phyloP scores from a whole-genome alignment of 1,140 invertebrate genomes.

The Trachymyrmex septentrionalis region DNA sequence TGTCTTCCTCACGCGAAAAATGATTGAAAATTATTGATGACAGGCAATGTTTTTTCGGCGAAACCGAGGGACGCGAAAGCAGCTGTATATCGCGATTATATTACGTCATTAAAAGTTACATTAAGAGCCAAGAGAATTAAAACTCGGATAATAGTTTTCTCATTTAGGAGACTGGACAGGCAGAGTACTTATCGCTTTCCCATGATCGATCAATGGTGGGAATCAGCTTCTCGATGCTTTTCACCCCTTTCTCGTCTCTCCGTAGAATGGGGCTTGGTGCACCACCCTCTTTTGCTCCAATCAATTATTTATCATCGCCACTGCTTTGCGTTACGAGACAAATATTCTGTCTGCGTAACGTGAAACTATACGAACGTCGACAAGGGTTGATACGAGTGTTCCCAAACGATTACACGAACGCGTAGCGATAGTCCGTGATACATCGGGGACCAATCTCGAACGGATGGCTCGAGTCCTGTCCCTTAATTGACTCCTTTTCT shows the following conservation, averaged over 20 bases:
- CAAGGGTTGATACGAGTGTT: conserved; percentile 5
- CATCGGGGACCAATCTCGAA: conserved; percentile 64
- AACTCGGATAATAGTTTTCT: not conserved
- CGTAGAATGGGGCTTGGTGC: conserved; percentile 21
- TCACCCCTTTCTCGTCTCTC: conserved; percentile 36
- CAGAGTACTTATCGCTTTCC: conserved; percentile 13
- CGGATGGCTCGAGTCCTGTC: conserved; percentile 34
- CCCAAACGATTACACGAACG: conserved; percentile 28
- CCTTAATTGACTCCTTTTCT: conserved; percentile 23
- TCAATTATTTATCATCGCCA: conserved; percentile 70
- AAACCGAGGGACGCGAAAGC: too few species aligned
- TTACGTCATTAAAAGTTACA: conserved; percentile 37
- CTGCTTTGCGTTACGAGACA: conserved; percentile 60
- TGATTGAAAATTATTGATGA: conserved; percentile 54
- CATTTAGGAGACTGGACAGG: not conserved
- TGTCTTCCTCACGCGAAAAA: not conserved
- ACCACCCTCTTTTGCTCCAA: conserved; percentile 55
- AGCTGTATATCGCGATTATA: not conserved
- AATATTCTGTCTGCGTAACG: conserved; percentile 69
- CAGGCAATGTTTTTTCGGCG: not conserved
- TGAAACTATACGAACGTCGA: conserved; percentile 47
- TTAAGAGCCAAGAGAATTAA: conserved; percentile 23
- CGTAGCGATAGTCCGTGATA: conserved; percentile 12
- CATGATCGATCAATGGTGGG: conserved; percentile 29
- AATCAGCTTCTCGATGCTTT: conserved; percentile 23